Percentiles rank a stretch among this genome's conserved stretches.
phyloP scores from a whole-genome alignment of 1,140 invertebrate species.

The Dinothrombium tinctorium region DNA sequence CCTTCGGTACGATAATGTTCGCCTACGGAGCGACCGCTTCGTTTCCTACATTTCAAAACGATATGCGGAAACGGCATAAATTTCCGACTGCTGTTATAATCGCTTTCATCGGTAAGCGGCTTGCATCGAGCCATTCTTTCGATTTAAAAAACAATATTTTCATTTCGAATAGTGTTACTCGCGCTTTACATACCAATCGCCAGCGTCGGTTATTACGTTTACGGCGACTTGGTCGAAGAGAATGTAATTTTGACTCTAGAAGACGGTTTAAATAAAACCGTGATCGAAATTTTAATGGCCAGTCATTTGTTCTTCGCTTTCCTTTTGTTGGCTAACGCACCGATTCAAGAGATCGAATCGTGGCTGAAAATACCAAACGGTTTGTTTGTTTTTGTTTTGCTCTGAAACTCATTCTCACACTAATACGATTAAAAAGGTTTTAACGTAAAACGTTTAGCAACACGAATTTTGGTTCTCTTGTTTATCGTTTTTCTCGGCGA shows the following conservation, averaged over 20 bases:
- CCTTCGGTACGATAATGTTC: slow-evolving; percentile 36
- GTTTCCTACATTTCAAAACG: slow-evolving; percentile 41
- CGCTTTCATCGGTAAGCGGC: slow-evolving; percentile 26
- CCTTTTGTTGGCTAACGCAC: slow-evolving; percentile 35
- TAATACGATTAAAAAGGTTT: too few species aligned
- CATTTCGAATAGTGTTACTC: slow-evolving; percentile 24
- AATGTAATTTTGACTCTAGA: slow-evolving; percentile 29
- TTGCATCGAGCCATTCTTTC: too few species aligned
- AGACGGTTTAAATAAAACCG: slow-evolving; percentile 24
- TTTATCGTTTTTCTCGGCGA: slow-evolving; percentile 50
- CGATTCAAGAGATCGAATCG: slow-evolving; percentile 39
- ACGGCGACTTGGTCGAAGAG: slow-evolving; percentile 27
- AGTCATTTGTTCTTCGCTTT: slow-evolving; percentile 33
- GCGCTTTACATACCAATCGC: slow-evolving; percentile 30
- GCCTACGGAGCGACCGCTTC: slow-evolving; percentile 36
- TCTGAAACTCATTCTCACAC: too few species aligned
- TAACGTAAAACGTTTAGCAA: slow-evolving; percentile 40
- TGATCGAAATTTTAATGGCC: slow-evolving; percentile 30
- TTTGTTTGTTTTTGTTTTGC: slow-evolving; percentile 32
- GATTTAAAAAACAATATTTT: neutral
- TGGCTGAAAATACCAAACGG: slow-evolving; percentile 32
- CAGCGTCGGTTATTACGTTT: slow-evolving; percentile 30
- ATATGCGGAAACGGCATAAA: slow-evolving; percentile 32
- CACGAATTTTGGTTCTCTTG: slow-evolving; percentile 41
- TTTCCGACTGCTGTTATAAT: slow-evolving; percentile 28